Percentiles rank a stretch among this genome's conserved stretches.
Evolutionary conservation across 2,113 vertebrate species (phyloP).

Genomic region (Nothobranchius kuhntae): DNA sequence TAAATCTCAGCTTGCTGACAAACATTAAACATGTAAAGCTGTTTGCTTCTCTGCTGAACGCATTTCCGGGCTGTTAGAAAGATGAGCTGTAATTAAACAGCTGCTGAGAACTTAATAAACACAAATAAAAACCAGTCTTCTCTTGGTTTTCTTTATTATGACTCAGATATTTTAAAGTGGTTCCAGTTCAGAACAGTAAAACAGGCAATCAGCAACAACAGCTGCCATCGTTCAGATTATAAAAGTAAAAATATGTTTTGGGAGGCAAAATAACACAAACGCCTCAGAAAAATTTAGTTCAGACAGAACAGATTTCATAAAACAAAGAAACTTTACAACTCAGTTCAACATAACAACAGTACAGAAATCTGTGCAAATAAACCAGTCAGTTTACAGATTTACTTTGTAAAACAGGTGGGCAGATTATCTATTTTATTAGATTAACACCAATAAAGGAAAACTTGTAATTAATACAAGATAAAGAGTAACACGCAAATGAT

Average conservation of each 20-base stretch:
- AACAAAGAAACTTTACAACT: constrained; percentile 53
- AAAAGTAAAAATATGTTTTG: constrained; percentile 59
- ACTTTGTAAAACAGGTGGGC: constrained; percentile 4
- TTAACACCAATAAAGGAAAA: too few species aligned
- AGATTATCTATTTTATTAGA: too few species aligned
- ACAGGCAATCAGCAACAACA: constrained; percentile 48
- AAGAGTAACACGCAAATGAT: constrained; percentile 62
- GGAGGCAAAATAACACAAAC: constrained; percentile 51
- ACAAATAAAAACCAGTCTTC: neutral
- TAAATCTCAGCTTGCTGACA: too few species aligned
- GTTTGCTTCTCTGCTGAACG: too few species aligned
- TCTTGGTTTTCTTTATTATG: constrained; percentile 50
- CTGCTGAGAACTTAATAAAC: neutral
- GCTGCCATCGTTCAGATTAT: constrained; percentile 66
- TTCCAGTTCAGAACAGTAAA: constrained; percentile 32
- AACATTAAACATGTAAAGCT: too few species aligned
- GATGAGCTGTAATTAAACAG: too few species aligned
- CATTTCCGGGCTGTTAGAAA: too few species aligned
- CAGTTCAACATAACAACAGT: constrained; percentile 22
- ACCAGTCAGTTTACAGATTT: constrained; percentile 19
- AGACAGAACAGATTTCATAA: constrained; percentile 27
- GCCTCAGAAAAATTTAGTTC: constrained; percentile 28
- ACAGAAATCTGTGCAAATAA: constrained; percentile 17
- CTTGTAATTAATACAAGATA: constrained; percentile 15
- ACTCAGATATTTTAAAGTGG: constrained; percentile 36